A percentile compares a stretch with the other conserved stretches of the same genome.
These are phyloP conservation scores for Delphinapterus leucas DNA, from an alignment of 2,113 vertebrate genomes.

Conservation along the genomic window DNA sequence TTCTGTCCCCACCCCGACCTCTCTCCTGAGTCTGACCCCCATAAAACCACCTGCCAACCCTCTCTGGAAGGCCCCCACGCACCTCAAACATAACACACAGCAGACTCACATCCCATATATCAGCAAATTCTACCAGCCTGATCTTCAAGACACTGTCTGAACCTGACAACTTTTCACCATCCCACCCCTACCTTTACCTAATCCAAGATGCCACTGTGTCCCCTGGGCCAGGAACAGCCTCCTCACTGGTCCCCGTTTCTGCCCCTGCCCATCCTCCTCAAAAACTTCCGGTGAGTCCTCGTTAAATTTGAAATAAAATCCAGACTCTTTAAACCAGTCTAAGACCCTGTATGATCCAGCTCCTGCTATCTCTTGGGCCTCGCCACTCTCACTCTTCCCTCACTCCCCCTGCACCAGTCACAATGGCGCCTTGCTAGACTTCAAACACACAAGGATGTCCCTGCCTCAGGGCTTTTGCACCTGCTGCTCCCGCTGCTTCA, in stretches of 20 bases:
- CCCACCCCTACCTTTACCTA: neutral
- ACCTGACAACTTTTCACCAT: neutral
- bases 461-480: neutral
- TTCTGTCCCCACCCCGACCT: too few species aligned
- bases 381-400: too few species aligned
- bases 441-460: neutral
- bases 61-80: neutral
- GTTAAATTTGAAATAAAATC: neutral
- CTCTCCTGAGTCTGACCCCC: neutral
- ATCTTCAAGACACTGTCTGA: neutral
- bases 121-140: neutral
- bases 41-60: neutral
- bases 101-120: neutral
- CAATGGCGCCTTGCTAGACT: fast-evolving
- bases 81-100: neutral
- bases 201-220: neutral
- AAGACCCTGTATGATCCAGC: neutral
- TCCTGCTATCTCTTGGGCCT: neutral
- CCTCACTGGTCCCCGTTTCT: neutral
- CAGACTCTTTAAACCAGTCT: neutral
- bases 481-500: neutral
- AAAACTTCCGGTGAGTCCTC: neutral
- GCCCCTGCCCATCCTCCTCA: too few species aligned
- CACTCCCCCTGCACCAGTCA: neutral
- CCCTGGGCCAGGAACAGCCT: neutral